Percentiles rank a stretch among this genome's conserved stretches.
phyloP scores from a whole-genome alignment of 30 jellyfish, hydroid and myxozoan species.

The Rhopilema esculentum region DNA sequence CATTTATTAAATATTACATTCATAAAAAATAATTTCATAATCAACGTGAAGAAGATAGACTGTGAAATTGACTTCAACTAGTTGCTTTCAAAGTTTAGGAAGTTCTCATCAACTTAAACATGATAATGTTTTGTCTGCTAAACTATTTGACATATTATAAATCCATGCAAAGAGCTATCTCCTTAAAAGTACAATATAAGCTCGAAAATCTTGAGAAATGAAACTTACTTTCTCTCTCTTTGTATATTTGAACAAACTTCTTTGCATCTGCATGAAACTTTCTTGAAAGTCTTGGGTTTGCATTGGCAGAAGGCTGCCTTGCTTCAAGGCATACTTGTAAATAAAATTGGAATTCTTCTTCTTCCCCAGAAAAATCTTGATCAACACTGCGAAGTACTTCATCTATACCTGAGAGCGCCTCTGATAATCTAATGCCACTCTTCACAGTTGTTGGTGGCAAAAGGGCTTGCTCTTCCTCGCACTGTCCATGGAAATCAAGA shows the following conservation, averaged over 20 bases:
- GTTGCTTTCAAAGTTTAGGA: too few relatives aligned
- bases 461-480: slow-evolving; percentile 23
- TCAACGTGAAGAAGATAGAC: too few relatives aligned
- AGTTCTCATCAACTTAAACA: too few relatives aligned
- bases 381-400: slow-evolving; percentile 78
- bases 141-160: too few relatives aligned
- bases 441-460: slow-evolving; percentile 51
- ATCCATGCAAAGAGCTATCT: too few relatives aligned
- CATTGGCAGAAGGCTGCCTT: slow-evolving; percentile 38
- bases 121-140: too few relatives aligned
- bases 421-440: slow-evolving; percentile 27
- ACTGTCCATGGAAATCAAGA: slow-evolving; percentile 70
- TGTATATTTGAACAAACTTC: slow-evolving; percentile 66
- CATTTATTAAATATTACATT: too few relatives aligned
- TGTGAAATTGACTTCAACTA: too few relatives aligned
- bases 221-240: slow-evolving; percentile 47
- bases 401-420: slow-evolving; percentile 63
- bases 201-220: too few relatives aligned
- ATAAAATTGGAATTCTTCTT: slow-evolving; percentile 77
- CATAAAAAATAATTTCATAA: too few relatives aligned
- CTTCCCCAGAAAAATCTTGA: slow-evolving; percentile 87
- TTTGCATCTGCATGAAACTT: slow-evolving; percentile 64
- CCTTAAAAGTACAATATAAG: too few relatives aligned
- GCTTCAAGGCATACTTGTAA: slow-evolving; percentile 67
- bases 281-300: slow-evolving; percentile 19